phyloP scores from a whole-genome alignment of 2,113 vertebrate species.

The Pelodiscus sinensis region DNA sequence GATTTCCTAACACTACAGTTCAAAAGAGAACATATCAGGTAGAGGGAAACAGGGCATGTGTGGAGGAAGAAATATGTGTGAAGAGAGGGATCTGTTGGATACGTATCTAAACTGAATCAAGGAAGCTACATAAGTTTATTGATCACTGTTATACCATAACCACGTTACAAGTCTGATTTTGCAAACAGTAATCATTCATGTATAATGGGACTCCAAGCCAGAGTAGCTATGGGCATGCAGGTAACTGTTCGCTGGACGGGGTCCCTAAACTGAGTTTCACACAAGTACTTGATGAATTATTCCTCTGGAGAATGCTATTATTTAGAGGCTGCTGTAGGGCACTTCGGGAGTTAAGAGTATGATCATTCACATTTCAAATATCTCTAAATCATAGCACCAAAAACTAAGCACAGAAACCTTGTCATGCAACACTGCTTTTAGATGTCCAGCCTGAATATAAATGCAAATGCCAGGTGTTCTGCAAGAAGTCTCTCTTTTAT shows the following conservation, averaged over 20 bases:
- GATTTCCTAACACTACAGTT: not conserved
- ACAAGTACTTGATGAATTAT: conserved; percentile 56
- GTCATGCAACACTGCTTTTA: conserved; percentile 67
- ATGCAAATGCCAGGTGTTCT: conserved; percentile 57
- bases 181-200: not conserved
- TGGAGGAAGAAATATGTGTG: not conserved
- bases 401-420: conserved; percentile 68
- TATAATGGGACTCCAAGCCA: not conserved
- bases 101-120: not conserved
- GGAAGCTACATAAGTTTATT: not conserved
- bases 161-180: not conserved
- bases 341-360: conserved; percentile 64
- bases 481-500: conserved; percentile 53
- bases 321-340: conserved; percentile 69
- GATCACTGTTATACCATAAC: not conserved
- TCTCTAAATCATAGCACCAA: conserved; percentile 73
- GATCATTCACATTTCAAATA: conserved; percentile 70
- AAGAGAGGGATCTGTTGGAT: not conserved
- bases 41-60: not conserved
- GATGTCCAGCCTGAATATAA: conserved; percentile 71
- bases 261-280: conserved; percentile 51
- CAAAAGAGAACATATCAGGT: not conserved
- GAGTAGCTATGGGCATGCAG: conserved; percentile 10
- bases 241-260: conserved; percentile 18
- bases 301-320: conserved; percentile 58